Base-by-base conservation (phyloP, 2,888 invertebrate species). In the Synanthedon myopaeformis region DNA sequence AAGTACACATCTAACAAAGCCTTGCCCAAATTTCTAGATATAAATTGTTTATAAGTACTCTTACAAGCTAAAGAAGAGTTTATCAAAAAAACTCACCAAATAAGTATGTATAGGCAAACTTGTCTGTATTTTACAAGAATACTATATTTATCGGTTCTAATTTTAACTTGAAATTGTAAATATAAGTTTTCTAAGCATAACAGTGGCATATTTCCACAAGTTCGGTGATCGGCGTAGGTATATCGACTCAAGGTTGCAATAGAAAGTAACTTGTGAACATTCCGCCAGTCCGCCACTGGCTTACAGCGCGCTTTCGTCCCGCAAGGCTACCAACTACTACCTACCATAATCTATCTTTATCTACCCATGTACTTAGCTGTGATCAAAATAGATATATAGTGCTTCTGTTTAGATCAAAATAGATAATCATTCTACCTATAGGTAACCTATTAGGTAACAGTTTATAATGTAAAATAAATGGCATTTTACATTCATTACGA, bases 211-310 rank as follows among this genome's bases (percentile, higher is more conserved):
- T 63, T 65, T 61, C 59, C 61, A 60, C 60, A 60, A 61, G 63
- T 64, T 66, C 64, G 72, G 67, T 57, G 65, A 65, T 62, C 64
- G 48, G 58, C 57, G 57, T 45, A 45, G 45, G 45, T 45, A 45
- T 14, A 45, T n/a, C 54, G 54, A 60, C 61, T 60, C 72, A 72
- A 72, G 72, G 72, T 70, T 70, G 63, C 65, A 59, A 64, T 69
- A 62, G 70, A 72, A 72, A 82, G 82, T 79, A 74, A 69, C 74
- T 70, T 63, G 71, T 69, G 69, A 69, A 67, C 77, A 80, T 80
- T 80, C 81, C 79, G 62, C 60, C 65, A 61, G 56, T 80, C 81
- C 79, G 62, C 60, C 65, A 61, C 57, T 42, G 52, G 59, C 61
- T 58, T 61, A 61, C 66, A 64, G 66, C 66, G 71, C 74, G 77